Evolutionary conservation across 2,888 invertebrate genomes (phyloP), one percentile per base, ranked within the genome.

Genomic region (Rugalucina vietnamica): DNA sequence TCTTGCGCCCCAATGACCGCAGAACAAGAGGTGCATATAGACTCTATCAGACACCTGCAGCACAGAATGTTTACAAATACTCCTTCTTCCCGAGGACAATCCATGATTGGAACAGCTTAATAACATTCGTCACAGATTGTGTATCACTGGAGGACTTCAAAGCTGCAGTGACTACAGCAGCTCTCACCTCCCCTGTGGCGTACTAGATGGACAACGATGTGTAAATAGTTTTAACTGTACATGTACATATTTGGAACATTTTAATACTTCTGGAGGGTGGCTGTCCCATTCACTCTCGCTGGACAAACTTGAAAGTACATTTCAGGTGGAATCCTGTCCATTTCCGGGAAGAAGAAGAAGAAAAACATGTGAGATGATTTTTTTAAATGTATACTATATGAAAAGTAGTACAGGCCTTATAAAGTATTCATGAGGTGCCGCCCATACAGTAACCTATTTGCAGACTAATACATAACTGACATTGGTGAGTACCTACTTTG

Each of bases 131-230:
- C n/a, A 54, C 54, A n/a, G 54, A 54, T 54, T 69, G 57, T 49
- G 39, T 39, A 2, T 39, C 82, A 1, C 60, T 79, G 18, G 76
- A 83, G 49, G 76, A 18, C n/a, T 83, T 83, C 79, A 75, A 69
- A 57, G 39, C 77, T 65, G 65, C 65, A 10, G 34, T 34, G 65
- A 65, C 21, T 18, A 14, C 34, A 34, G 65, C 65, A 65, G 65
- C 34, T 34, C 18, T 24, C 60, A 12, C 24, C 24, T 34, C 34
- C 65, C 18, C 65, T 34, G 34, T 34, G 34, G 65, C 65, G 2
- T 65, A 65, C 34, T 34, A 34, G 65, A n/a, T 24, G n/a, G n/a
- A n/a, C n/a, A n/a, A n/a, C n/a, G n/a, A n/a, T n/a, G n/a, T n/a
- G n/a, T n/a, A n/a, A n/a, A n/a, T n/a, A n/a, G n/a, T n/a, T n/a